These are phyloP conservation scores for Actinia tenebrosa DNA, from an alignment of 64 coral and sea anemone species.

Conservation along the genomic window DNA sequence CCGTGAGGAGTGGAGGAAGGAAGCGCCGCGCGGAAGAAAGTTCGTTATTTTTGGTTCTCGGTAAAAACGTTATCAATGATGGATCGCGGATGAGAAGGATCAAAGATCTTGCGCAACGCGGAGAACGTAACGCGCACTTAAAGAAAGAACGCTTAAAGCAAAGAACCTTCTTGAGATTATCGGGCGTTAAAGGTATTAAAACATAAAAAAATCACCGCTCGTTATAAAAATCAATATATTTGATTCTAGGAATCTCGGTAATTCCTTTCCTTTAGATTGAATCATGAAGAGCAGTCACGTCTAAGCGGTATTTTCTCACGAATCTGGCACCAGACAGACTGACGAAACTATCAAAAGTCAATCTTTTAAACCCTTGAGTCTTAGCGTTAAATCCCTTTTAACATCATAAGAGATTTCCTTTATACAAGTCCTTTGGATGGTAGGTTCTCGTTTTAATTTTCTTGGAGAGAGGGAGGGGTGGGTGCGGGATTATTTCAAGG, in stretches of 20 bases:
- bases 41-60: too few species aligned
- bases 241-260: not conserved
- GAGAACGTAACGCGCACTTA: not conserved
- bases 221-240: not conserved
- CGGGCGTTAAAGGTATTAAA: not conserved
- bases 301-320: not conserved
- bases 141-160: not conserved
- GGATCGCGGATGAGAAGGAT: too few species aligned
- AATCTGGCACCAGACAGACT: not conserved
- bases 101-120: not conserved
- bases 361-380: not conserved
- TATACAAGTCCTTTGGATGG: not conserved
- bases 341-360: not conserved
- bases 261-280: not conserved
- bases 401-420: not conserved
- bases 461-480: not conserved
- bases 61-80: too few species aligned
- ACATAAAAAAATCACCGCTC: not conserved
- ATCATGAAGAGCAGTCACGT: not conserved
- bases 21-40: too few species aligned
- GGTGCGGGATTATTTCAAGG: not conserved
- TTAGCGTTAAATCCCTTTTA: not conserved
- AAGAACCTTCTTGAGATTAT: not conserved
- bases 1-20: too few species aligned
- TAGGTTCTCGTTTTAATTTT: not conserved